Conservation (phyloP, 2,797 vertebrate species). For the Simalia tracyae region DNA sequence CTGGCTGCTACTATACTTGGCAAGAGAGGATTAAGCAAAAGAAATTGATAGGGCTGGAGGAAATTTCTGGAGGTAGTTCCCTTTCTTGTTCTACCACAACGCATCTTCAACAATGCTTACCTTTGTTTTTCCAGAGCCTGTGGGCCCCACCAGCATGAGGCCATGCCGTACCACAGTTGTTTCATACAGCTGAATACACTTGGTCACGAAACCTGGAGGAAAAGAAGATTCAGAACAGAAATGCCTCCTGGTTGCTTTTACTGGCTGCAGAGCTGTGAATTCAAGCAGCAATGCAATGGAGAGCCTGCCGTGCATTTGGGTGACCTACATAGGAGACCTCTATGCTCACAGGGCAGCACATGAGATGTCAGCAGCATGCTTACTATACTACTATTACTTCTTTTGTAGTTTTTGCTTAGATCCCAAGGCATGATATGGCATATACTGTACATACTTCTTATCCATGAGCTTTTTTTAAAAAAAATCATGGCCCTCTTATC, state of each 20-base stretch:
- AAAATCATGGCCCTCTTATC: not conserved
- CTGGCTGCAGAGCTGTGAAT: not conserved
- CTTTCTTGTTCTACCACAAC: not conserved
- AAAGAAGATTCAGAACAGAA: constrained; percentile 29
- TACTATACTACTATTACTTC: not conserved
- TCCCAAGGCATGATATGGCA: not conserved
- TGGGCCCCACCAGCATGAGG: constrained; percentile 90
- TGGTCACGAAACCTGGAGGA: constrained; percentile 84
- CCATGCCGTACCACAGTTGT: constrained; percentile 89
- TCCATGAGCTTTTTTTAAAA: not conserved
- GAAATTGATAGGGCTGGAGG: constrained; percentile 18
- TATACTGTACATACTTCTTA: not conserved
- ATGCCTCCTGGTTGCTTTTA: not conserved
- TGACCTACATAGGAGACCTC: not conserved
- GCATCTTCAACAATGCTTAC: constrained; percentile 65
- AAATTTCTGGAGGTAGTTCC: not conserved
- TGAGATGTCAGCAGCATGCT: not conserved
- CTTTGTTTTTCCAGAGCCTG: constrained; percentile 91
- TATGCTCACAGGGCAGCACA: not conserved
- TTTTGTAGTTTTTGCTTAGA: not conserved
- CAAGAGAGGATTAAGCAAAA: constrained; percentile 10
- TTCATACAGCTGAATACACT: constrained; percentile 93
- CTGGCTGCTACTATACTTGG: constrained; percentile 12
- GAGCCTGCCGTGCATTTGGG: not conserved
- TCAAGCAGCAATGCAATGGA: not conserved